A percentile compares a stretch with the other conserved stretches of the same genome.
Evolutionary conservation across 2,797 vertebrate species (phyloP).

Genomic region (Denticeps clupeoides): DNA sequence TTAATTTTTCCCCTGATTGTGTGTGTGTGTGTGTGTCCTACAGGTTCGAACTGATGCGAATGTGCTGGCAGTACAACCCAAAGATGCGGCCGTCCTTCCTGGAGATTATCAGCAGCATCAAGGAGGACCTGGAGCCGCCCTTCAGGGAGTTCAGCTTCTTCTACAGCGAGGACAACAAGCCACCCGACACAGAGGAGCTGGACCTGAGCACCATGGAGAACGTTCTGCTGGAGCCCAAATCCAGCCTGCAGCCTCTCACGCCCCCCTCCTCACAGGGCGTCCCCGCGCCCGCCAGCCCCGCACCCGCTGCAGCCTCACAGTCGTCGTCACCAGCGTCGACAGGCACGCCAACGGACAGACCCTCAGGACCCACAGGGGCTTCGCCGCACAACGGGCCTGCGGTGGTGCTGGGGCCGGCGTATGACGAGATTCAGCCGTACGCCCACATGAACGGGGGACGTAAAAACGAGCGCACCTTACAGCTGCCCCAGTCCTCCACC

Average conservation of each 20-base stretch:
- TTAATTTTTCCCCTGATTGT: background rate
- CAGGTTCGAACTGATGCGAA: conserved; percentile 93
- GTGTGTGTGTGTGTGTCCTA: background rate
- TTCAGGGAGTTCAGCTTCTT: conserved; percentile 91
- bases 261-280: conserved; percentile 27
- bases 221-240: conserved; percentile 58
- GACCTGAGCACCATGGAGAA: conserved; percentile 77
- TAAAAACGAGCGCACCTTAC: conserved; percentile 82
- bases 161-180: conserved; percentile 92
- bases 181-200: conserved; percentile 67
- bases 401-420: conserved; percentile 65
- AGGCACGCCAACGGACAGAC: conserved; percentile 11
- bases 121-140: conserved; percentile 79
- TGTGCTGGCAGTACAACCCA: conserved; percentile 98
- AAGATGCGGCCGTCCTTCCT: conserved; percentile 91
- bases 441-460: conserved; percentile 96
- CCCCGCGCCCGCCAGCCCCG: conserved; percentile 42
- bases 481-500: conserved; percentile 91
- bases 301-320: background rate
- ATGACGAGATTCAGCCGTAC: conserved; percentile 83
- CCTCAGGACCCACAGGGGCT: conserved; percentile 57
- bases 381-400: conserved; percentile 72
- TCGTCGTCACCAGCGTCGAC: background rate
- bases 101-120: conserved; percentile 90
- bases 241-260: conserved; percentile 22